phyloP scores from a whole-genome alignment of 2,113 vertebrate species.

The Hydrolagus affinis region DNA sequence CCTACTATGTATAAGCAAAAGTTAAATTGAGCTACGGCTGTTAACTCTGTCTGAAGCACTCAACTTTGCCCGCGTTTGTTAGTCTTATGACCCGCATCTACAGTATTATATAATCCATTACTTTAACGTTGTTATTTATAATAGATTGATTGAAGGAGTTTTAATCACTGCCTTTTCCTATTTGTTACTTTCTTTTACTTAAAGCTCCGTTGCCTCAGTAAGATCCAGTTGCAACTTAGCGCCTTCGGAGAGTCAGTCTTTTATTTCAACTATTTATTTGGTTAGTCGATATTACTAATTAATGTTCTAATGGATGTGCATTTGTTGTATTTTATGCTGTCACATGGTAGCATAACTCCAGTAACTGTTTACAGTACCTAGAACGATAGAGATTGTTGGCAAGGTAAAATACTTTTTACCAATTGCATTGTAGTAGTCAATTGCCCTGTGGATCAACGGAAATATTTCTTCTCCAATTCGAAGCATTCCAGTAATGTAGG shows the following conservation, averaged over 20 bases:
- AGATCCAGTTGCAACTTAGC: neutral
- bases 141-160: neutral
- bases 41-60: neutral
- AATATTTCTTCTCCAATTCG: too few relatives aligned
- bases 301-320: conserved; percentile 22
- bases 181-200: neutral
- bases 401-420: too few relatives aligned
- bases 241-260: neutral
- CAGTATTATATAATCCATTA: conserved; percentile 1
- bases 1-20: neutral
- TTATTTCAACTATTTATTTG: conserved; percentile 23
- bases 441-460: too few relatives aligned
- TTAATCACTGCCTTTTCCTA: conserved; percentile 14
- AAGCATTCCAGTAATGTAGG: too few relatives aligned
- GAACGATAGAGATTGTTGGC: neutral
- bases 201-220: conserved; percentile 13
- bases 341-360: neutral
- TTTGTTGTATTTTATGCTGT: conserved; percentile 25
- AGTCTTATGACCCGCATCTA: neutral
- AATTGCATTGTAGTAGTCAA: too few relatives aligned
- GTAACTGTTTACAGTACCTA: neutral
- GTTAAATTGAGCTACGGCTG: neutral
- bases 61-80: neutral
- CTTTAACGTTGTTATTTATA: conserved; percentile 10
- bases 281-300: neutral